phyloP scores from a whole-genome alignment of 2,113 vertebrate genomes.

The Tricholaema leucomelas region DNA sequence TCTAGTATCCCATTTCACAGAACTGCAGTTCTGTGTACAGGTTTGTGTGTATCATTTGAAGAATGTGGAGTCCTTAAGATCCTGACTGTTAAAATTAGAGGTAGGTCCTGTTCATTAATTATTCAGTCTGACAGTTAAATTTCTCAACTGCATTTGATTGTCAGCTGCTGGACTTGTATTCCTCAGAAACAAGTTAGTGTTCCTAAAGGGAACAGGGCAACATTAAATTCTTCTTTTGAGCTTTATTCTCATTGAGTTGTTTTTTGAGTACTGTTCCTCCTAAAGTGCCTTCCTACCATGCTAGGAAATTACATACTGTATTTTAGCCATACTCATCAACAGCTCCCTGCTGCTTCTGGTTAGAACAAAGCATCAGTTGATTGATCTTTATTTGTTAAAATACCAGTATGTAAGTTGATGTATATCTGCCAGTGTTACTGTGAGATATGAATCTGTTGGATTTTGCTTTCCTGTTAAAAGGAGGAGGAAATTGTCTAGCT shows the following conservation, averaged over 20 bases:
- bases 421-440: neutral
- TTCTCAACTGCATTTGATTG: neutral
- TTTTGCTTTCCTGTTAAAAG: neutral
- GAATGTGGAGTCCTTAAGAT: neutral
- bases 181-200: neutral
- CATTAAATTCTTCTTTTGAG: neutral
- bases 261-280: neutral
- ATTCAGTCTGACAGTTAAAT: neutral
- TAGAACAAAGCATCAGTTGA: neutral
- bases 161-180: neutral
- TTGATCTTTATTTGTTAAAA: neutral
- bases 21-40: neutral
- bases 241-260: neutral
- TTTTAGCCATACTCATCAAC: neutral
- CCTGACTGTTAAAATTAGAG: neutral
- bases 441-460: neutral
- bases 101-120: neutral
- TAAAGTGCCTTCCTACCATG: neutral
- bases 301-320: neutral
- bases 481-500: neutral
- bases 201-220: neutral
- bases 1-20: neutral
- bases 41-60: neutral
- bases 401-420: neutral
- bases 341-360: neutral